phyloP scores from a whole-genome alignment of 1,140 invertebrate species.

The Diachasma alloeum region DNA sequence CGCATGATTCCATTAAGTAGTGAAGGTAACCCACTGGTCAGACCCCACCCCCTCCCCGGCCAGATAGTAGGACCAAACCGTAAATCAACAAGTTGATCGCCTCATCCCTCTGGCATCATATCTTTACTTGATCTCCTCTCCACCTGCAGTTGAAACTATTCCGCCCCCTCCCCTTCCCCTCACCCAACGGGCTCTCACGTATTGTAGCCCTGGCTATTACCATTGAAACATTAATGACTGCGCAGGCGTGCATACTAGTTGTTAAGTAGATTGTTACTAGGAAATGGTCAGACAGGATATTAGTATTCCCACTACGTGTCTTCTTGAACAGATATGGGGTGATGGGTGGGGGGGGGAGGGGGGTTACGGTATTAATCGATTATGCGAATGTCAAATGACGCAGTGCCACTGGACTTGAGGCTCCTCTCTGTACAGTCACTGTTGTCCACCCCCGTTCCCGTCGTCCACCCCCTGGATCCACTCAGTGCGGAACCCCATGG shows the following conservation, averaged over 20 bases:
- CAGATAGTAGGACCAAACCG: background rate
- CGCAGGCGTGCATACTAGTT: background rate
- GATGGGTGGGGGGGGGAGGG: background rate
- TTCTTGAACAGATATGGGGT: background rate
- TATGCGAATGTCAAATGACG: background rate
- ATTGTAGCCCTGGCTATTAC: background rate
- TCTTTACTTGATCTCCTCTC: background rate
- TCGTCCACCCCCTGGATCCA: background rate
- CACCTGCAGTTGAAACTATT: background rate
- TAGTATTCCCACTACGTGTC: background rate
- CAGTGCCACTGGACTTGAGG: background rate
- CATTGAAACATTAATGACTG: background rate
- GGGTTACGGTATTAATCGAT: slow-evolving; percentile 1
- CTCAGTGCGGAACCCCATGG: background rate
- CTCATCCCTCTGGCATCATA: background rate
- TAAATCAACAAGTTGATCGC: slow-evolving; percentile 10
- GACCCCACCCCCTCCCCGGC: background rate
- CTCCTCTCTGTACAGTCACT: too few relatives aligned
- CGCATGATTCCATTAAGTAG: slow-evolving; percentile 7
- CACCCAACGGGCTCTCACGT: background rate
- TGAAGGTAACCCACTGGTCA: background rate
- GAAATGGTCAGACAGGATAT: background rate
- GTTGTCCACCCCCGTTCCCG: background rate
- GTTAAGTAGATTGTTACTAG: slow-evolving; percentile 6
- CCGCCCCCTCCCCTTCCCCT: background rate